Percentiles rank a stretch among this genome's conserved stretches.
Evolutionary conservation across 2,797 vertebrate species (phyloP).

Genomic region (Paramormyrops hopkinsi): DNA sequence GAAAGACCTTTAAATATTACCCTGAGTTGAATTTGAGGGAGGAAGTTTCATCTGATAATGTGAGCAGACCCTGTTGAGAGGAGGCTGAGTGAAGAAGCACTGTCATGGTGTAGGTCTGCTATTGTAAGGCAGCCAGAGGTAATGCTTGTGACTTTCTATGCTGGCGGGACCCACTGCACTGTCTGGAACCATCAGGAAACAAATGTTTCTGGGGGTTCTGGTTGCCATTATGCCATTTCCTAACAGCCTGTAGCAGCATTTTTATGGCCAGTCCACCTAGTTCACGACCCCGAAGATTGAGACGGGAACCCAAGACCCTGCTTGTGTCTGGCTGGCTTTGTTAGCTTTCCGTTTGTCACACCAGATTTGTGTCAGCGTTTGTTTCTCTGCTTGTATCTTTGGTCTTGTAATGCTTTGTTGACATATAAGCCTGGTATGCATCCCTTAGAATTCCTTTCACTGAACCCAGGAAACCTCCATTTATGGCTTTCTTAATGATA

Average conservation of each 20-base stretch:
- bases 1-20: neutral
- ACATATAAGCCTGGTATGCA: constrained; percentile 13
- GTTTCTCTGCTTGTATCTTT: neutral
- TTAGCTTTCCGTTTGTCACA: constrained; percentile 13
- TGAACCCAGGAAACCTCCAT: neutral
- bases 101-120: neutral
- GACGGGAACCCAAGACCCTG: neutral
- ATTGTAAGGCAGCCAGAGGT: neutral
- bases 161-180: neutral
- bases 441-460: constrained; percentile 12
- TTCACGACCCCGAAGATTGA: neutral
- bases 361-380: neutral
- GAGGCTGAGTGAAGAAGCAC: neutral
- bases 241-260: neutral
- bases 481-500: constrained; percentile 18
- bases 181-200: neutral
- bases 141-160: neutral
- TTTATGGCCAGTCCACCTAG: neutral
- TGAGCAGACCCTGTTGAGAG: neutral
- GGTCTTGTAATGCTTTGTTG: constrained; percentile 14
- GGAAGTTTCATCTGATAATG: neutral
- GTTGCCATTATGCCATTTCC: neutral
- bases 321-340: neutral
- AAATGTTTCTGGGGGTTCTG: neutral
- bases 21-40: neutral